Evolutionary conservation across 2,888 invertebrate species (phyloP), one percentile per base, ranked within the genome.

Genomic region (Penaeus monodon): DNA sequence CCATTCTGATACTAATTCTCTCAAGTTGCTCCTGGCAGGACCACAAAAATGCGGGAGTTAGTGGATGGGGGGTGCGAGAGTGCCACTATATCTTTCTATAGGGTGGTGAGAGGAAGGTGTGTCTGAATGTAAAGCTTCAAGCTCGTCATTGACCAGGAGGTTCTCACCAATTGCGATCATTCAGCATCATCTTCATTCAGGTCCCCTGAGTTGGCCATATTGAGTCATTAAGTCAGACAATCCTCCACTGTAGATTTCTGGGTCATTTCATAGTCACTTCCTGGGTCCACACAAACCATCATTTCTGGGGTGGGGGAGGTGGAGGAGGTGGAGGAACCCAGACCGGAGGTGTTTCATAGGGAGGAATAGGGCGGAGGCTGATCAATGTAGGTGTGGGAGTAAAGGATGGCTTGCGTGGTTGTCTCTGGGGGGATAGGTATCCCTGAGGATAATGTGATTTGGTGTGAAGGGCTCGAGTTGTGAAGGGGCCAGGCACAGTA

Each of bases 141-240:
- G 76, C 64, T 90, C 90, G 38, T 90, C 90, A 38, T 88, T 85
- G 17, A n/a, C 90, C 90, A 17, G 90, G 90, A 74, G 88, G 90
- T 77, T 90, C 90, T 20, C 88, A 88, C 90, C 90, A 90, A 74
- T 90, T 90, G n/a, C 88, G 84, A 33, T 90, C 87, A 70, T 90
- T 90, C 90, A 33, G 85, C 85, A 27, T 89, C 87, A 33, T 80
- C 82, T 29, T 88, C 81, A 22, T 73, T 64, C 17, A 65, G 65
- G 57, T 86, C 88, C 24, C 65, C 44, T 29, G 80, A 38, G 63
- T 73, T 80, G 65, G 64, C n/a, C 76, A 44, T 85, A 80, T 49
- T 73, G 44, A 29, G 64, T 85, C 85, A 80, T 68, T n/a, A n/a
- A 86, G 44, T 86, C 86, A 63, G 86, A 79, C 86, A 83, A 86